These are phyloP conservation scores for Rhimphoctona megacephalus DNA, from an alignment of 2,888 invertebrate species.

Conservation along the genomic window DNA sequence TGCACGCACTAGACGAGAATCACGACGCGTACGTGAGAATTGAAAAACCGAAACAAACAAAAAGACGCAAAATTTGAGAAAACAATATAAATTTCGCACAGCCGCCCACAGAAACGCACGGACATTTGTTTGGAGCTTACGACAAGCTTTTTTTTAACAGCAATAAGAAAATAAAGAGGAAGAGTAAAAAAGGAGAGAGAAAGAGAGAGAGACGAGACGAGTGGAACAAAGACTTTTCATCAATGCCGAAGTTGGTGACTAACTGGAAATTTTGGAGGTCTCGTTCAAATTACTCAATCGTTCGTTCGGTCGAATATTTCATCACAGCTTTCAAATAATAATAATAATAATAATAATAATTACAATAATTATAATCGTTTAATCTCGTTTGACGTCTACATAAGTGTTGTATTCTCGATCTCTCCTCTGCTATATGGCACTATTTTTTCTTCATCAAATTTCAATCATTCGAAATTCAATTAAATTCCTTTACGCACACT, in stretches of 20 bases:
- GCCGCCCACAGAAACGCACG: conserved; percentile 43
- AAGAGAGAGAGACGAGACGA: conserved; percentile 38
- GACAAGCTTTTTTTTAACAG: conserved; percentile 47
- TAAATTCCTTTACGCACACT: neutral
- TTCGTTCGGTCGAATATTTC: conserved; percentile 62
- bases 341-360: neutral
- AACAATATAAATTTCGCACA: conserved; percentile 29
- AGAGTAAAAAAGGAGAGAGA: conserved; percentile 13
- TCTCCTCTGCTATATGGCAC: conserved; percentile 15
- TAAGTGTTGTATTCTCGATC: conserved; percentile 8
- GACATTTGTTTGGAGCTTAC: conserved; percentile 60
- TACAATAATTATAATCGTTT: conserved; percentile 9
- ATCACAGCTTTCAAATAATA: conserved; percentile 24
- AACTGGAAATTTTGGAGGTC: conserved; percentile 82
- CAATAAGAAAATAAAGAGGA: conserved; percentile 21
- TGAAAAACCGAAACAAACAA: conserved; percentile 34
- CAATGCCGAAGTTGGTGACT: conserved; percentile 80
- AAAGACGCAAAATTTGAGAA: conserved; percentile 26
- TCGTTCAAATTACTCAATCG: conserved; percentile 64
- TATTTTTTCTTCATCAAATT: neutral
- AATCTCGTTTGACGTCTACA: neutral
- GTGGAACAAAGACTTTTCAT: conserved; percentile 66
- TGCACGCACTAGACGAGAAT: conserved; percentile 27
- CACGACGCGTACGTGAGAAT: conserved; percentile 21
- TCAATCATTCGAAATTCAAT: neutral